Evolutionary conservation across 1,140 invertebrate species (phyloP), one percentile per base, ranked within the genome.

Genomic region (Aphelinus atriplicis): DNA sequence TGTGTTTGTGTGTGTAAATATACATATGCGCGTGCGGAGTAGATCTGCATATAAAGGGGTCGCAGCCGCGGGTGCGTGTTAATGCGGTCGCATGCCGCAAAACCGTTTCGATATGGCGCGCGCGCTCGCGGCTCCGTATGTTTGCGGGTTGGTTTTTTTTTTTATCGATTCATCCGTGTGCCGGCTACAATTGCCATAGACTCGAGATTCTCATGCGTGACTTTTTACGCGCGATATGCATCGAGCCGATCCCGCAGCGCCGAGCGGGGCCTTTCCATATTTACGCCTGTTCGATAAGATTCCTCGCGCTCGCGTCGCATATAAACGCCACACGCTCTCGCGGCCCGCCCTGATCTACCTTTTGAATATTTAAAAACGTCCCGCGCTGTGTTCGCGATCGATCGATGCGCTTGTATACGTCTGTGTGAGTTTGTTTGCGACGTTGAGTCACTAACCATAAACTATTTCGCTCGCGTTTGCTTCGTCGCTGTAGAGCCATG

Each of bases 31-130:
- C 79, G 77, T 76, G 77, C 71, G 71, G 80, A 83, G 82, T 83
- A 84, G 68, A 73, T 83, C 60, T 42, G 71, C 64, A 72, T 65
- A 71, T 65, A 72, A 73, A 51, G 71, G 71, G 62, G 56, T 57
- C 47, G 47, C 80, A 75, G 63, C 80, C 76, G 62, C n/a, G 50
- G 9, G 58, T 47, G 74, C 80, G 82, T 83, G 80, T 80, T 80
- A 81, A 81, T 83, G 78, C 75, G 73, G 74, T 80, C 80, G 82
- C 83, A 84, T 84, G 83, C 80, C 74, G 73, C 57, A 43, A 61
- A 60, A 78, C 73, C 80, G 80, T 84, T 85, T 82, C 61, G 80
- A 80, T 83, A 70, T 75, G 70, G 26, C 26, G n/a, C n/a, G 45
- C 26, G 26, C 26, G 26, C 26, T 26, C 26, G 26, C 26, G 26